Evolutionary conservation across 2,888 invertebrate species (phyloP).

Genomic region (Drosophila monieri): DNA sequence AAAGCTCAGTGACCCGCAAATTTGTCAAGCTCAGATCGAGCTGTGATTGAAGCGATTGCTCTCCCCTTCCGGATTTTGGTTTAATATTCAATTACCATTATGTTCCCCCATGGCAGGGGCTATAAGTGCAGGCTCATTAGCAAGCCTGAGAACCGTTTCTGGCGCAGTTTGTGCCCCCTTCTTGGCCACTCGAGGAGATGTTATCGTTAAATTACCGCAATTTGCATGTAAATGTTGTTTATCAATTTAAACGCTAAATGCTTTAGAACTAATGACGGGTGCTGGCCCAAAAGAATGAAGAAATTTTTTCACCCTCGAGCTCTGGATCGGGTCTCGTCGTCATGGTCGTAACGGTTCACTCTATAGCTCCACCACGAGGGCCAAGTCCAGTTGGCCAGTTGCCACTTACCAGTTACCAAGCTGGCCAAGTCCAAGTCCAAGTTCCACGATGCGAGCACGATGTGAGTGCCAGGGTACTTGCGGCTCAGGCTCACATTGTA

Average conservation of each 20-base stretch:
- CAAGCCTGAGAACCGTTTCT: slow-evolving; percentile 55
- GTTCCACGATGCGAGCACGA: slow-evolving; percentile 28
- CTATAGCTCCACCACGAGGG: slow-evolving; percentile 6
- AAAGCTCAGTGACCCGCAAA: slow-evolving; percentile 30
- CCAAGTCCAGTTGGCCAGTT: slow-evolving; percentile 11
- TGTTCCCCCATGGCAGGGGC: slow-evolving; percentile 11
- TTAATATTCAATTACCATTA: slow-evolving; percentile 62
- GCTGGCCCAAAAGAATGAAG: slow-evolving; percentile 68
- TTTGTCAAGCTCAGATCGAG: slow-evolving; percentile 50
- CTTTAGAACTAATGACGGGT: slow-evolving; percentile 73
- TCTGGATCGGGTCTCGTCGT: slow-evolving; percentile 29
- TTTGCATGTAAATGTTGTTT: slow-evolving; percentile 77
- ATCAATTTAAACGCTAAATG: slow-evolving; percentile 79
- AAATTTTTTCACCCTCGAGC: slow-evolving; percentile 72
- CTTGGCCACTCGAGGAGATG: slow-evolving; percentile 42
- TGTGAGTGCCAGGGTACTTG: slow-evolving; percentile 38
- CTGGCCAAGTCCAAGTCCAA: slow-evolving; percentile 6
- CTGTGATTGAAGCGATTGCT: neutral
- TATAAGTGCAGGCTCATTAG: slow-evolving; percentile 54
- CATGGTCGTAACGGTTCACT: slow-evolving; percentile 42
- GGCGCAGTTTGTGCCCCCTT: slow-evolving; percentile 6
- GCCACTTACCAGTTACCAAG: neutral
- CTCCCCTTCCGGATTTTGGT: slow-evolving; percentile 1
- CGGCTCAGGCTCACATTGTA: slow-evolving; percentile 60
- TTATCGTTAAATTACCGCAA: slow-evolving; percentile 74